Percentiles rank a stretch among this genome's conserved stretches.
Conservation (phyloP, 2,888 invertebrate species). For the Pristionchus mayeri region DNA sequence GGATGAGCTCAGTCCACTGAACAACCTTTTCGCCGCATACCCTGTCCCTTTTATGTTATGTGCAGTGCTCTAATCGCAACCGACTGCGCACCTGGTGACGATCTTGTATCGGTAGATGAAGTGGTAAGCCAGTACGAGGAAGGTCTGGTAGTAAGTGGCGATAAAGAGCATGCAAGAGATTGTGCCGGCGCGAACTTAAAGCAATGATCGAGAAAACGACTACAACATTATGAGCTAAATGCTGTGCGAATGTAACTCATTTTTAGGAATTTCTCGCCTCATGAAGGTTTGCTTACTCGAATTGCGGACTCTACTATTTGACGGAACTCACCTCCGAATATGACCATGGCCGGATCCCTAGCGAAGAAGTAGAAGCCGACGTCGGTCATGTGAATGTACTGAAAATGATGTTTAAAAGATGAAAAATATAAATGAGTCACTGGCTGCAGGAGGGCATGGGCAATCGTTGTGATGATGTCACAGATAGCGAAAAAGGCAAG, state of each 20-base stretch:
- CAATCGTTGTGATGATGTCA: background rate
- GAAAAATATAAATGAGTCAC: background rate
- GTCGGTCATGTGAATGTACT: constrained; percentile 16
- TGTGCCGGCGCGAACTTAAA: background rate
- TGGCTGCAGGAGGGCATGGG: background rate
- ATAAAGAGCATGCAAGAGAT: constrained; percentile 1
- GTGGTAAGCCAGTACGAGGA: constrained; percentile 21
- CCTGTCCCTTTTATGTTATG: background rate
- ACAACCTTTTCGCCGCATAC: background rate
- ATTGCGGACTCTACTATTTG: background rate
- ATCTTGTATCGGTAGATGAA: constrained; percentile 25
- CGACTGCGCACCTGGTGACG: background rate
- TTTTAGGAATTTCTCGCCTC: background rate
- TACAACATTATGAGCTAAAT: no score
- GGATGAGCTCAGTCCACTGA: background rate
- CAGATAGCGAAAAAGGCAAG: constrained; percentile 1
- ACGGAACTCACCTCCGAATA: background rate
- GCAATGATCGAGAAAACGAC: no score
- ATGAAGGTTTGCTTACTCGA: background rate
- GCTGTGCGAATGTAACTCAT: background rate
- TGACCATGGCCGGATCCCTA: background rate
- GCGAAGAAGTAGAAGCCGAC: constrained; percentile 4
- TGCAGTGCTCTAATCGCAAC: background rate
- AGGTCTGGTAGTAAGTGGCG: constrained; percentile 17
- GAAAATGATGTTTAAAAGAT: background rate